Evolutionary conservation across 2,888 invertebrate genomes (phyloP), one percentile per base, ranked within the genome.

Genomic region (Polylopha cassiicola): DNA sequence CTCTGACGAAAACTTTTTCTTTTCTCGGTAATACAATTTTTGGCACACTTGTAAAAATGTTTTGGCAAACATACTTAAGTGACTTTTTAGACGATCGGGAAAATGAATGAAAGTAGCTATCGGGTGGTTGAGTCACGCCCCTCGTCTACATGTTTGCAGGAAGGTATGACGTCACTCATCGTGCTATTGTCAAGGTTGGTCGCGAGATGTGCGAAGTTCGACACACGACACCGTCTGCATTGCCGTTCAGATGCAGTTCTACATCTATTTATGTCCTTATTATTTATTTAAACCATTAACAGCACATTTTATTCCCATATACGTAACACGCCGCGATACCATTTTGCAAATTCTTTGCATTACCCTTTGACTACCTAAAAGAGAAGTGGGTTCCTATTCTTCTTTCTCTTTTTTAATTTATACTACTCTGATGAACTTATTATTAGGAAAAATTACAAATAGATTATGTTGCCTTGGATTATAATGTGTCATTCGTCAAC

Each of bases 31-130:
- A 74, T 76, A 78, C 69, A 71, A 62, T 67, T 74, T 78, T 81
- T 82, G 82, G 81, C 82, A 82, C 73, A 63, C 59, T 58, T 61
- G 59, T 69, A 68, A 66, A 72, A 66, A 74, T 70, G 70, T 72
- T 72, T 80, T 84, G 82, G 80, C 84, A 82, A 73, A 65, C 68
- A 65, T 66, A 21, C 23, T 24, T 36, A 63, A 61, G 61, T 61
- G 64, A 73, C 69, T 73, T 76, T n/a, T 73, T 73, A 73, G 75
- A 67, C 66, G 62, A 67, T 68, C 67, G 68, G 69, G 73, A 73
- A 74, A 79, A 77, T 82, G 80, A 84, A 84, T 81, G 82, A 80
- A 80, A 77, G 73, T 70, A 70, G 75, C n/a, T n/a, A n/a, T 66
- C 72, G 64, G 48, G 61, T 60, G 51, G 48, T 48, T 73, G 75